These are phyloP conservation scores for Drosophila oshimai DNA, from an alignment of 1,140 invertebrate genomes.

Conservation along the genomic window DNA sequence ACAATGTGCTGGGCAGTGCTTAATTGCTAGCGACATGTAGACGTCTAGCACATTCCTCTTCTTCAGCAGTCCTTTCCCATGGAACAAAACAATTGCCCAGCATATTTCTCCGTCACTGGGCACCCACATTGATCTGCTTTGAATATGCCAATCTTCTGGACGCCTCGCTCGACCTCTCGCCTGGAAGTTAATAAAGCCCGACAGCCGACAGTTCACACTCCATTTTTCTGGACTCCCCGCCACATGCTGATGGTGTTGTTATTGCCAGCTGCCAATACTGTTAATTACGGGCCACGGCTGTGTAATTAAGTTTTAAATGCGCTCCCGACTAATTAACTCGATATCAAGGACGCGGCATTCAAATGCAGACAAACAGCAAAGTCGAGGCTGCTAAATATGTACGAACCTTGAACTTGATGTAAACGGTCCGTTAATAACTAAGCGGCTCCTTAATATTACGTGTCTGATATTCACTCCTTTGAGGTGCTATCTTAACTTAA, in stretches of 20 bases:
- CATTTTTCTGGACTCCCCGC: neutral
- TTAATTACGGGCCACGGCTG: constrained; percentile 47
- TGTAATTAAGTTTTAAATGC: constrained; percentile 71
- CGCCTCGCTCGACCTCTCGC: neutral
- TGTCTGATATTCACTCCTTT: neutral
- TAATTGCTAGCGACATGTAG: constrained; percentile 62
- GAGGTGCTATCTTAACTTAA: too few relatives aligned
- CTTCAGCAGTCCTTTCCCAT: neutral
- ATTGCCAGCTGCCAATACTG: constrained; percentile 46
- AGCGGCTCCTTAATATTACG: neutral
- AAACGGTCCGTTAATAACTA: neutral
- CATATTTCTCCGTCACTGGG: constrained; percentile 4
- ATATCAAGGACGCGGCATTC: constrained; percentile 13
- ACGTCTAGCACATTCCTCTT: constrained; percentile 12
- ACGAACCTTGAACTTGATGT: constrained; percentile 8
- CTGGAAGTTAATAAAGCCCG: constrained; percentile 51
- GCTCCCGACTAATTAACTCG: constrained; percentile 58
- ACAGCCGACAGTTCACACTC: constrained; percentile 36
- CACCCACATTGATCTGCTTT: constrained; percentile 30
- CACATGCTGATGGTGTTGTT: constrained; percentile 22
- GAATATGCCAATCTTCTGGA: constrained; percentile 35
- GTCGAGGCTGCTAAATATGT: neutral
- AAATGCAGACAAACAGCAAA: neutral
- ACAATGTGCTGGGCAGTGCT: constrained; percentile 45
- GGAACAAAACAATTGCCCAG: neutral